These are phyloP conservation scores for Puntigrus tetrazona DNA, from an alignment of 2,113 vertebrate genomes.

Conservation along the genomic window DNA sequence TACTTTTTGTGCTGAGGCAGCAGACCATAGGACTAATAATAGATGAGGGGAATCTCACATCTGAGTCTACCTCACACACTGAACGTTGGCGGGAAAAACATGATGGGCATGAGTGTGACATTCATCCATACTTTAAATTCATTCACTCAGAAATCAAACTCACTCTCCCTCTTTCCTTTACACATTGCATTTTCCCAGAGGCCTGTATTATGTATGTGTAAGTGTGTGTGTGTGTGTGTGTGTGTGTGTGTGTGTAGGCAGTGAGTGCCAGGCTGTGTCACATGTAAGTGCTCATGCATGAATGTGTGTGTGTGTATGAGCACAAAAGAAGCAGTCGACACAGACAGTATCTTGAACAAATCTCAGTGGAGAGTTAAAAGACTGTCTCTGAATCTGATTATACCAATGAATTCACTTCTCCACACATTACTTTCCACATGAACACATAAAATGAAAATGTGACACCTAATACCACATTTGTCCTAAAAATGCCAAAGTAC, in stretches of 20 bases:
- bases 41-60: slow-evolving; percentile 11
- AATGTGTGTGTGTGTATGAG: slow-evolving; percentile 61
- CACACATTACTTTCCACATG: slow-evolving; percentile 17
- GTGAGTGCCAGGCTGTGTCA: slow-evolving; percentile 49
- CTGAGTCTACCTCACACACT: background rate
- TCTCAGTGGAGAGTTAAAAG: slow-evolving; percentile 17
- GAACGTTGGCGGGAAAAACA: slow-evolving; percentile 6
- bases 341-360: slow-evolving; percentile 32
- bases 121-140: slow-evolving; percentile 53
- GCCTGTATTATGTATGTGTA: slow-evolving; percentile 46
- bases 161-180: slow-evolving; percentile 7
- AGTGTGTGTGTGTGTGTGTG: slow-evolving; percentile 62
- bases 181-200: slow-evolving; percentile 53
- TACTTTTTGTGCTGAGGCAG: slow-evolving; percentile 72
- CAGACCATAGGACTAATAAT: slow-evolving; percentile 59
- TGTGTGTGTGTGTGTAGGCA: slow-evolving; percentile 57
- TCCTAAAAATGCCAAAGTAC: slow-evolving; percentile 10
- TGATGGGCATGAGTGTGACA: slow-evolving; percentile 24
- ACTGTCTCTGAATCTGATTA: slow-evolving; percentile 17
- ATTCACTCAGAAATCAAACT: slow-evolving; percentile 44
- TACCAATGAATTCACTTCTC: background rate
- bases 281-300: slow-evolving; percentile 69
- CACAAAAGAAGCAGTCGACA: slow-evolving; percentile 52
- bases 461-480: slow-evolving; percentile 1
- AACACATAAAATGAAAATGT: background rate